phyloP scores from a whole-genome alignment of 2,888 invertebrate species.

The Plemyria rubiginata region DNA sequence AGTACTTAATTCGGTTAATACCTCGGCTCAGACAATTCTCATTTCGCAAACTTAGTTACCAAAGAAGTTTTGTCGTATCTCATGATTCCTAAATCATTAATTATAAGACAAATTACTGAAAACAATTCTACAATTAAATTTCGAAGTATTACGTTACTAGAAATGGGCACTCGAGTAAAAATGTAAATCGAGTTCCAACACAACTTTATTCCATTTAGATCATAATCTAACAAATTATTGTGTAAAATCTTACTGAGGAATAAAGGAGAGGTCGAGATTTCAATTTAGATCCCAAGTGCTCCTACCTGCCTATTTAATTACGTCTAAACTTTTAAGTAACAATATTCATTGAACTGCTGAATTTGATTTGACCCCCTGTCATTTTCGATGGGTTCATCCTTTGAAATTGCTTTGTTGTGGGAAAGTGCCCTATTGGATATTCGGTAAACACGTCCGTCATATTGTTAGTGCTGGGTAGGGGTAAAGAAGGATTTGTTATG shows the following conservation, averaged over 20 bases:
- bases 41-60: constrained; percentile 22
- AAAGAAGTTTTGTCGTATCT: constrained; percentile 23
- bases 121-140: constrained; percentile 26
- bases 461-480: constrained; percentile 51
- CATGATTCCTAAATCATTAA: constrained; percentile 1
- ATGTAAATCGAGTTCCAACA: constrained; percentile 40
- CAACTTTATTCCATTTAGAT: constrained; percentile 43
- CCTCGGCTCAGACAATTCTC: constrained; percentile 18
- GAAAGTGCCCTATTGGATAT: constrained; percentile 51
- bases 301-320: constrained; percentile 47
- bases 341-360: constrained; percentile 52
- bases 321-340: constrained; percentile 51
- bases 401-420: constrained; percentile 55
- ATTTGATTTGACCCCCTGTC: constrained; percentile 58
- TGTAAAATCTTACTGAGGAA: constrained; percentile 40
- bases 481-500: constrained; percentile 57
- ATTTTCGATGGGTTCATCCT: constrained; percentile 56
- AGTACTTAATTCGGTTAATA: constrained; percentile 24
- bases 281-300: constrained; percentile 41
- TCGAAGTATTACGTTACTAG: constrained; percentile 21
- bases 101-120: constrained; percentile 18
- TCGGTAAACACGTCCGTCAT: constrained; percentile 57
- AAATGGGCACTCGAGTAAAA: constrained; percentile 25
- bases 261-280: constrained; percentile 41
- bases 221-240: constrained; percentile 44